These are phyloP conservation scores for Capreolus pygargus DNA, from an alignment of 2,113 vertebrate genomes.

Conservation along the genomic window DNA sequence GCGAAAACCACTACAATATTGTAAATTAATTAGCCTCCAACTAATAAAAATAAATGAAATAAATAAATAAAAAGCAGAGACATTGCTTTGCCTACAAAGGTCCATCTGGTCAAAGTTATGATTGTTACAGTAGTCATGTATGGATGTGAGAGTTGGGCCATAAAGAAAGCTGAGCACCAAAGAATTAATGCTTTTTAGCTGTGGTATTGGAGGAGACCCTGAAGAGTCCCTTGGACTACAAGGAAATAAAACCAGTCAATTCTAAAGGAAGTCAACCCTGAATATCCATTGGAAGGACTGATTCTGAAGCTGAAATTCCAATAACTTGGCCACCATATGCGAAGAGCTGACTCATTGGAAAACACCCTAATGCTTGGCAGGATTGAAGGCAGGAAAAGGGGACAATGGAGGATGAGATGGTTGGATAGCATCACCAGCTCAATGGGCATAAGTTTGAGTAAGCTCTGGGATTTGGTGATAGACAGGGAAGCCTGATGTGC, in stretches of 20 bases:
- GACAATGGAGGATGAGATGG: neutral
- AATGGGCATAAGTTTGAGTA: neutral
- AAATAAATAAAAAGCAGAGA: neutral
- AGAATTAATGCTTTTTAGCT: neutral
- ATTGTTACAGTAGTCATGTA: neutral
- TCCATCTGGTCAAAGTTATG: neutral
- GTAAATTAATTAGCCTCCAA: no score
- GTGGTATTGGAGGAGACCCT: neutral
- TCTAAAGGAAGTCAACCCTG: neutral
- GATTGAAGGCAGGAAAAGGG: neutral
- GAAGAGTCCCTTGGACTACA: neutral
- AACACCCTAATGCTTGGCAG: neutral
- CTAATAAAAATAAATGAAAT: no score
- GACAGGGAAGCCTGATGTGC: neutral
- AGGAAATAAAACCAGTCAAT: neutral
- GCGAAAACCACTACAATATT: no score
- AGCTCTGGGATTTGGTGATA: neutral
- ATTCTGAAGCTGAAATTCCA: neutral
- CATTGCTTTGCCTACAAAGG: neutral
- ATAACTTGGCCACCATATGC: neutral
- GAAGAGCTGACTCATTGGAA: neutral
- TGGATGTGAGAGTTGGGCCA: neutral
- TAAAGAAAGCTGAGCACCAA: neutral
- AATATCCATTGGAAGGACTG: neutral
- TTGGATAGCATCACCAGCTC: neutral